Evolutionary conservation across 2,113 vertebrate genomes (phyloP).

Genomic region (Mobula birostris): DNA sequence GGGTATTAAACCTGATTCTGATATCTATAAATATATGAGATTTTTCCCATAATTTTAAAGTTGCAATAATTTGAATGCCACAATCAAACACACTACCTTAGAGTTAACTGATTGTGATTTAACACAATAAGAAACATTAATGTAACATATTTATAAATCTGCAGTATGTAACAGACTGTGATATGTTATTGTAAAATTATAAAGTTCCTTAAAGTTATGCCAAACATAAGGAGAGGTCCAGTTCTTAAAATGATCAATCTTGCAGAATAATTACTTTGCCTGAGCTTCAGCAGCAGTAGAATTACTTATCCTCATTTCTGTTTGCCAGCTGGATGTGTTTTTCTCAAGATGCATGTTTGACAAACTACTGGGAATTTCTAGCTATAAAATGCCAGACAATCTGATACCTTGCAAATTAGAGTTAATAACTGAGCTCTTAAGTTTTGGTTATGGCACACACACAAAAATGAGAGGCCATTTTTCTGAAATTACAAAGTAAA

Average conservation of each 20-base stretch:
- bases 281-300: neutral
- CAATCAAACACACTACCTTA: neutral
- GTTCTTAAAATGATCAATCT: neutral
- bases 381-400: constrained; percentile 1
- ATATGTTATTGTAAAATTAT: constrained; percentile 11
- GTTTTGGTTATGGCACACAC: neutral
- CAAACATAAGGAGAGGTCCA: neutral
- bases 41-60: too few relatives aligned
- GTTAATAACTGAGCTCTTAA: neutral
- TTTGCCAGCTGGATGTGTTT: neutral
- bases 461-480: constrained; percentile 6
- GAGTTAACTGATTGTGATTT: neutral
- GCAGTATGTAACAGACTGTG: neutral
- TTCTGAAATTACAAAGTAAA: constrained; percentile 23
- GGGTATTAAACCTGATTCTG: neutral
- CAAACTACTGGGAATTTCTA: constrained; percentile 1
- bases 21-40: too few relatives aligned
- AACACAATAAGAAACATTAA: neutral
- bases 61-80: neutral
- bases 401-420: constrained; percentile 31
- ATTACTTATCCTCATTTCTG: neutral
- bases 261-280: constrained; percentile 7
- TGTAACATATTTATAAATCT: neutral
- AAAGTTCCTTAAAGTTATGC: neutral
- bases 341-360: constrained; percentile 16